Evolutionary conservation across 92 coral and sea anemone genomes (phyloP).

Genomic region (Zoanthus solanderi): DNA sequence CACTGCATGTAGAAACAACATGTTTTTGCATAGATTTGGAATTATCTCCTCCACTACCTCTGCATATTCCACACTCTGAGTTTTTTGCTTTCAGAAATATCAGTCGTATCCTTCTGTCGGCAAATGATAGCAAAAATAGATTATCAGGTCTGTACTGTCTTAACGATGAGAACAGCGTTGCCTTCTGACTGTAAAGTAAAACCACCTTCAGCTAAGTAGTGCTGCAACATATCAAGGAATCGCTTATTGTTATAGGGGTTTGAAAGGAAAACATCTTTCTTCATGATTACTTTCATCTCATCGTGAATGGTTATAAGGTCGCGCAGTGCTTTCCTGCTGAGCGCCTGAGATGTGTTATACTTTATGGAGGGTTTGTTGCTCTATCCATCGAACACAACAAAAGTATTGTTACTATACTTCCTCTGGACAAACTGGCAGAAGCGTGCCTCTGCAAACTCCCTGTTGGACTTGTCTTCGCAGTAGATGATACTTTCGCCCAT

Average conservation of each 20-base stretch:
- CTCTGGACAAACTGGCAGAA: slow-evolving; percentile 19
- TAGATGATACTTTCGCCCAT: slow-evolving; percentile 43
- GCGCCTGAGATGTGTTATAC: slow-evolving; percentile 24
- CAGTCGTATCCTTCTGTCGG: slow-evolving; percentile 36
- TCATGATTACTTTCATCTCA: slow-evolving; percentile 42
- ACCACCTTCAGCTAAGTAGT: slow-evolving; percentile 37
- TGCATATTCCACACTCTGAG: slow-evolving; percentile 38
- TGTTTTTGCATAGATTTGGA: not conserved
- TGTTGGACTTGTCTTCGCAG: slow-evolving; percentile 33
- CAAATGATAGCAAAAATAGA: slow-evolving; percentile 43
- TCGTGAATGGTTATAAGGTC: slow-evolving; percentile 33
- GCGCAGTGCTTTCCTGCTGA: slow-evolving; percentile 36
- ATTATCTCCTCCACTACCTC: slow-evolving; percentile 26
- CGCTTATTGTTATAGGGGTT: slow-evolving; percentile 45
- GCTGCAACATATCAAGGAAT: slow-evolving; percentile 20
- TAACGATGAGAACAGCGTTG: slow-evolving; percentile 41
- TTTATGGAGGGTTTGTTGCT: slow-evolving; percentile 39
- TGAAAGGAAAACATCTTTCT: slow-evolving; percentile 43
- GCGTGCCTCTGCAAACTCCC: slow-evolving; percentile 15
- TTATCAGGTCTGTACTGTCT: slow-evolving; percentile 42
- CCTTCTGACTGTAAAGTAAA: slow-evolving; percentile 7
- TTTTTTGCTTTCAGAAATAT: slow-evolving; percentile 17
- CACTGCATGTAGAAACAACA: slow-evolving; percentile 40
- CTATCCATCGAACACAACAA: slow-evolving; percentile 46
- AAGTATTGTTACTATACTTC: slow-evolving; percentile 5